Evolutionary conservation across 2,888 invertebrate genomes (phyloP).

Genomic region (Phragmatobia fuliginosa): DNA sequence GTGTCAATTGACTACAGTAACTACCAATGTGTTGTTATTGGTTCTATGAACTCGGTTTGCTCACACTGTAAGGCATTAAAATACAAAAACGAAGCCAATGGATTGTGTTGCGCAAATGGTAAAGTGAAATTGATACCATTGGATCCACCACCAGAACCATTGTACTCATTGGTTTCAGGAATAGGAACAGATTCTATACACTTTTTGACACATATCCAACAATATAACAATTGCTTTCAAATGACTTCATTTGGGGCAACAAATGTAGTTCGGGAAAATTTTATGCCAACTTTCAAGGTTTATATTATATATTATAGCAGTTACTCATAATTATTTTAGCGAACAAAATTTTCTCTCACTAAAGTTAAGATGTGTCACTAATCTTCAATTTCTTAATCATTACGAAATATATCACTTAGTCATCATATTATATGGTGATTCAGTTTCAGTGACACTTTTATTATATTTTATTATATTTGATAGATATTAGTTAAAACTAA

Average conservation of each 20-base stretch:
- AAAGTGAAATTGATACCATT: conserved; percentile 54
- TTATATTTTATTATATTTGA: too few species aligned
- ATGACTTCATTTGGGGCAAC: conserved; percentile 57
- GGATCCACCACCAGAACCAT: conserved; percentile 52
- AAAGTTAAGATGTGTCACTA: conserved; percentile 2
- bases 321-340: conserved; percentile 31
- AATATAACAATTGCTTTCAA: conserved; percentile 54
- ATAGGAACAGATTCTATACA: conserved; percentile 47
- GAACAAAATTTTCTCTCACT: conserved; percentile 32
- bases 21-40: conserved; percentile 39
- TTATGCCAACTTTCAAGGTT: conserved; percentile 39
- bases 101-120: conserved; percentile 50
- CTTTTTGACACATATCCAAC: conserved; percentile 51
- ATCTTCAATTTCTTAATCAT: too few species aligned
- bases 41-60: too few species aligned
- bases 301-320: conserved; percentile 29
- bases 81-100: conserved; percentile 52
- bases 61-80: too few species aligned
- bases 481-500: too few species aligned
- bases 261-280: conserved; percentile 31
- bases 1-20: conserved; percentile 34
- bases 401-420: conserved; percentile 3
- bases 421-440: neutral
- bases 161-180: too few species aligned
- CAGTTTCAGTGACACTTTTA: neutral